Base-by-base conservation (phyloP, 2,888 invertebrate species). In the Cephus pulcher region DNA sequence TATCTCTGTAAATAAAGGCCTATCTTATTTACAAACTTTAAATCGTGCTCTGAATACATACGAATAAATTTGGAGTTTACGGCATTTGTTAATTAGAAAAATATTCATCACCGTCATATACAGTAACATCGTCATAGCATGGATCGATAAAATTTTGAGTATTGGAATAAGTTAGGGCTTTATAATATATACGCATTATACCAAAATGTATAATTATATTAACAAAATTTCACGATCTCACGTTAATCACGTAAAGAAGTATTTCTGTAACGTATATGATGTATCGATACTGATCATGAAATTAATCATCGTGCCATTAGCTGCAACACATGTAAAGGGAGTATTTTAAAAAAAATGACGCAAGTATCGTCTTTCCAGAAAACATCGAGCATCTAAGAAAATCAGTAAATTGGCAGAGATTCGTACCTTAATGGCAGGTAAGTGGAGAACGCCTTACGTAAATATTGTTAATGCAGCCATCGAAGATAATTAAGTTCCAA, bases 1-100 rank as follows among this genome's bases (percentile, higher is more conserved):
- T 84, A 82, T 83, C 84, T 84, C 83, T 88, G 86, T 87, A 88
- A 88, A 88, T 88, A 88, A 87, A 89, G 84, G 80, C 82, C 81
- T 82, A 80, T 82, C 82, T 82, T 82, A 82, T 82, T 81, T 80
- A 82, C 80, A 34, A 75, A 35, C 37, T 79, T 78, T 79, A 78
- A 69, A 34, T 78, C 23, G 56, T 56, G 56, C 56, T 23, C 56
- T 56, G 56, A 56, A 56, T 23, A 23, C 23, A 23, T 9, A 56
- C 56, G 9, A 56, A 23, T 23, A 23, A 56, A 56, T 23, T 56
- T 56, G 56, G 23, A 56, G 23, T 56, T 23, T 78, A 80, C 76
- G 78, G 78, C 79, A 70, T 56, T 23, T 23, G 56, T 56, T 56
- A 56, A 56, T 56, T 56, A 56, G 56, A 23, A 6, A 56, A 23